These are phyloP conservation scores for Gymnorhina tibicen DNA, from an alignment of 2,113 vertebrate species.

Conservation along the genomic window DNA sequence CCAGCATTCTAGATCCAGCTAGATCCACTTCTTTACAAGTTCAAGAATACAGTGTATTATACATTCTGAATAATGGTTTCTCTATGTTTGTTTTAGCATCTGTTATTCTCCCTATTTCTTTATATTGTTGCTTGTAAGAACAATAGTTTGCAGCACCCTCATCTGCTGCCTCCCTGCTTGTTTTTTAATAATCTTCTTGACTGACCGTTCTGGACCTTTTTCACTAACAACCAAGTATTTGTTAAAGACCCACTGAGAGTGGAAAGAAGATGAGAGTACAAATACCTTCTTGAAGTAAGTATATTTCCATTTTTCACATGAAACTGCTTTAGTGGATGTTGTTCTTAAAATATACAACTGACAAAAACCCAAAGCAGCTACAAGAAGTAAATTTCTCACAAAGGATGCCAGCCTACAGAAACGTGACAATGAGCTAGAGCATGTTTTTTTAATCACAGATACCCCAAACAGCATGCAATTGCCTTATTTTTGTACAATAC, in stretches of 20 bases:
- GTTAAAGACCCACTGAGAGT: not conserved
- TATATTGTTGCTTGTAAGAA: not conserved
- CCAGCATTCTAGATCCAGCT: not conserved
- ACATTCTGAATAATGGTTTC: not conserved
- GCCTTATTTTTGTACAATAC: constrained; percentile 45
- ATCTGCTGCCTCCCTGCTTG: not conserved
- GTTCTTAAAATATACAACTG: constrained; percentile 50
- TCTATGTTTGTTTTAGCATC: not conserved
- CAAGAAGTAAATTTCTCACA: constrained; percentile 46
- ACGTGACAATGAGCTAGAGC: constrained; percentile 6
- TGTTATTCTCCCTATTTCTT: not conserved
- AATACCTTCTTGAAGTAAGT: constrained; percentile 45
- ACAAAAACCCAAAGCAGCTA: constrained; percentile 38
- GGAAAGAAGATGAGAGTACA: not conserved
- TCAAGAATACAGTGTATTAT: not conserved
- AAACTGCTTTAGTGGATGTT: constrained; percentile 46
- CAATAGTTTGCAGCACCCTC: not conserved
- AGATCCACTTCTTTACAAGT: not conserved
- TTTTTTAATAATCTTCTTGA: not conserved
- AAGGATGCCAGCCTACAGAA: constrained; percentile 43
- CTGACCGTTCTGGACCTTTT: not conserved
- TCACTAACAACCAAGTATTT: not conserved
- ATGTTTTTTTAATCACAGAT: constrained; percentile 54
- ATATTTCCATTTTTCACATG: constrained; percentile 55
- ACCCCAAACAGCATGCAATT: constrained; percentile 10